Conservation (phyloP, 1,140 invertebrate species). For the Stegodyphus dumicola region DNA sequence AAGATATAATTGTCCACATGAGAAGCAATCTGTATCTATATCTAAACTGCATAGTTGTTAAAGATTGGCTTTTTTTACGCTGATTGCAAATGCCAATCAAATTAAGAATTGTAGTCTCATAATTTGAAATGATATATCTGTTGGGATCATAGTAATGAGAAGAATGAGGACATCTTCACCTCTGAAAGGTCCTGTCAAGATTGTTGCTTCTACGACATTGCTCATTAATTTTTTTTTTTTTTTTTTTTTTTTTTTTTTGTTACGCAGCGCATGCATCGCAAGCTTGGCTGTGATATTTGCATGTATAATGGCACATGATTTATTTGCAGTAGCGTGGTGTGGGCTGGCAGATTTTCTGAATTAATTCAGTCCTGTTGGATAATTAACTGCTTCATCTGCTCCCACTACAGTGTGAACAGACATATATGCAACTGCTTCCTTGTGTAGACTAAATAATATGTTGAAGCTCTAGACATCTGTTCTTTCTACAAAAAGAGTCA, state of each 20-base stretch:
- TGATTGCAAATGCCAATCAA: slow-evolving; percentile 67
- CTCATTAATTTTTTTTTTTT: slow-evolving; percentile 68
- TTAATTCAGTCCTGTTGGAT: slow-evolving; percentile 68
- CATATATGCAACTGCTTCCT: slow-evolving; percentile 2
- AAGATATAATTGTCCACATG: slow-evolving; percentile 65
- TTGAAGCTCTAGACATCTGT: slow-evolving; percentile 36
- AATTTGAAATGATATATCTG: slow-evolving; percentile 32
- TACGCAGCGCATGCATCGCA: slow-evolving; percentile 63
- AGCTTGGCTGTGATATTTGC: slow-evolving; percentile 46
- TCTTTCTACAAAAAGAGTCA: slow-evolving; percentile 62
- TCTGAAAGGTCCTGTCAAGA: slow-evolving; percentile 46
- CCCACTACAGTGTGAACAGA: background rate
- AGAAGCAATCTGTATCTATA: slow-evolving; percentile 57
- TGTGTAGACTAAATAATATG: slow-evolving; percentile 13
- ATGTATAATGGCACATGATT: slow-evolving; percentile 57
- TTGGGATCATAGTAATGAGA: slow-evolving; percentile 45
- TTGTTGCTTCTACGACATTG: slow-evolving; percentile 63
- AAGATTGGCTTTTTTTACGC: slow-evolving; percentile 65
- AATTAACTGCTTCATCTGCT: slow-evolving; percentile 63
- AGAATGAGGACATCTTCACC: slow-evolving; percentile 53
- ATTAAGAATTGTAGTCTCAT: slow-evolving; percentile 65
- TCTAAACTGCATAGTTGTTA: slow-evolving; percentile 58
- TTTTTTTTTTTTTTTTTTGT: no score
- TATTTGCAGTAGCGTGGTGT: slow-evolving; percentile 64
- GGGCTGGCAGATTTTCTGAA: slow-evolving; percentile 64